A percentile compares a stretch with the other conserved stretches of the same genome.
Conservation (phyloP, 2,888 invertebrate genomes). For the Drosophila quinaria region DNA sequence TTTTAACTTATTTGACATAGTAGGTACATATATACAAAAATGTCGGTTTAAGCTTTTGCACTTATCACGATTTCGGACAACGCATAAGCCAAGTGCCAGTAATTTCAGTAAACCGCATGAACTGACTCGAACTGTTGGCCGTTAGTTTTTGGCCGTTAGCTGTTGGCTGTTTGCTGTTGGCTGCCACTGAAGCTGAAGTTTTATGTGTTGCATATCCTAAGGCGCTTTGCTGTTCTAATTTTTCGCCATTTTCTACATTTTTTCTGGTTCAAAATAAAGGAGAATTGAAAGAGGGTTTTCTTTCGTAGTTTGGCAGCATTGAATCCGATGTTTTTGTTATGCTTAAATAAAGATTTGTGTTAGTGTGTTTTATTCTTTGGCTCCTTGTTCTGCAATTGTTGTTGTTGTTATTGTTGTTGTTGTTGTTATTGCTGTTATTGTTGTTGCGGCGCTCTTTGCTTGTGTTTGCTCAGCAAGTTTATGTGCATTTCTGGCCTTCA, state of each 20-base stretch:
- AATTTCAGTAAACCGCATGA: conserved; percentile 10
- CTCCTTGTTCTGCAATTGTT: conserved; percentile 26
- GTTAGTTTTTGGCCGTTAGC: conserved; percentile 10
- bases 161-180: conserved; percentile 22
- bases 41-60: neutral
- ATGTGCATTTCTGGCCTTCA: conserved; percentile 76
- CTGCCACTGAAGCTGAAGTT: conserved; percentile 50
- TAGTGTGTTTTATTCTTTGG: conserved; percentile 64
- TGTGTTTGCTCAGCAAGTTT: conserved; percentile 69
- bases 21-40: neutral
- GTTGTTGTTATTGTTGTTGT: conserved; percentile 24
- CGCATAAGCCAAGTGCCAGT: conserved; percentile 25
- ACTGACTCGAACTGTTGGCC: conserved; percentile 15
- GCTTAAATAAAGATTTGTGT: conserved; percentile 81
- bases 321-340: conserved; percentile 66
- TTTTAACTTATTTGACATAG: too few species aligned
- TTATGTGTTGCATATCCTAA: conserved; percentile 76
- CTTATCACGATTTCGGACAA: conserved; percentile 19
- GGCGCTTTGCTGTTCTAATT: conserved; percentile 75
- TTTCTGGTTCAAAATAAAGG: conserved; percentile 6
- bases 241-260: conserved; percentile 25
- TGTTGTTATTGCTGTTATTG: conserved; percentile 25
- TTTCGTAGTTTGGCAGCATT: conserved; percentile 48
- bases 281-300: conserved; percentile 10
- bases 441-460: conserved; percentile 56